Conservation (phyloP, 2,113 vertebrate genomes). For the Leucosticte australis region DNA sequence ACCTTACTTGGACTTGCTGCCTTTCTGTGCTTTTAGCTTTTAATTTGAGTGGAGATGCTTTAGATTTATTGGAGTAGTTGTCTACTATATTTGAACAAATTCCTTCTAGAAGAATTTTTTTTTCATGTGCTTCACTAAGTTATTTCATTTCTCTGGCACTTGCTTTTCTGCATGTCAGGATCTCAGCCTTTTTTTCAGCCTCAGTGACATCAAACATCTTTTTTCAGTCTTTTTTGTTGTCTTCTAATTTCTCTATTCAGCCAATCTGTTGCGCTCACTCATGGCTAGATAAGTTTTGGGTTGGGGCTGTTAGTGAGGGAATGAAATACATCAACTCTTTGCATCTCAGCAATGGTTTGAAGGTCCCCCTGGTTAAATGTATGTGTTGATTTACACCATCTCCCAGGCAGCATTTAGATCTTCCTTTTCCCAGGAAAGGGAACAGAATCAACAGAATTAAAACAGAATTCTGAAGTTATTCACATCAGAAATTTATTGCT, state of each 20-base stretch:
- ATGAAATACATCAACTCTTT: not conserved
- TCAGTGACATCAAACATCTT: not conserved
- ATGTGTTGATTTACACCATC: fast-evolving
- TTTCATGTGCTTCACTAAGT: not conserved
- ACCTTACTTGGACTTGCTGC: not conserved
- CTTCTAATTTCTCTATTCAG: not conserved
- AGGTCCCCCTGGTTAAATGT: not conserved
- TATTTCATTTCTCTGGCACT: not conserved
- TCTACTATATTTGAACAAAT: not conserved
- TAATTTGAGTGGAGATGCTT: not conserved
- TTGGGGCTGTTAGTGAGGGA: not conserved
- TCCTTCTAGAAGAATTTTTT: not conserved
- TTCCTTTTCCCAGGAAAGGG: not conserved
- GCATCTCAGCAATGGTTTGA: not conserved
- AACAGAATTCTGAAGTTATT: not conserved
- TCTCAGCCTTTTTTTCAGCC: not conserved
- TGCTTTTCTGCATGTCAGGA: not conserved
- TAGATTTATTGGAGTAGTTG: not conserved
- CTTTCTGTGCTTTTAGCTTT: not conserved
- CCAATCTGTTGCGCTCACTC: not conserved
- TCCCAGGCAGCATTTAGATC: not conserved
- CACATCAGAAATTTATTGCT: not conserved
- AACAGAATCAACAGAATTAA: too few species aligned
- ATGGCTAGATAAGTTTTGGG: not conserved
- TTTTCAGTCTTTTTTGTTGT: not conserved